These are phyloP conservation scores for Chelonus insularis DNA, from an alignment of 1,140 invertebrate genomes.

Conservation along the genomic window DNA sequence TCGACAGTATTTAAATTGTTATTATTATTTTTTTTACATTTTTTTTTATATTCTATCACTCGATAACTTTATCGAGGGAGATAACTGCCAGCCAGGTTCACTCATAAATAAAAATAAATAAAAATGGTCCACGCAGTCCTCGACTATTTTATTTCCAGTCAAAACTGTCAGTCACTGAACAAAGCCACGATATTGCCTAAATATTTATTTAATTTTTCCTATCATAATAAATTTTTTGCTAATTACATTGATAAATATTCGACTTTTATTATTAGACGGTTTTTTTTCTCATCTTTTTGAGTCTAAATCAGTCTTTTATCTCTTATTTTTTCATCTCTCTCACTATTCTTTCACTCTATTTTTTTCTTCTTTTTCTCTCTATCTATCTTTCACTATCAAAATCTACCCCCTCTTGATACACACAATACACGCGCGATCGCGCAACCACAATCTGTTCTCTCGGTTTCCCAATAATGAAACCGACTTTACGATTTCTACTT, in stretches of 20 bases:
- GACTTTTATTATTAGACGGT: no score
- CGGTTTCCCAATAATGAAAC: constrained; percentile 18
- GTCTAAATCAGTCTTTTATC: constrained; percentile 19
- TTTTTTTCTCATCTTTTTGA: constrained; percentile 31
- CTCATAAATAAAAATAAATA: constrained; percentile 28
- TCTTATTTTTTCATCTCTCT: background rate
- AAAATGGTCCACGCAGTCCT: constrained; percentile 57
- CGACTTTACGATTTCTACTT: constrained; percentile 7
- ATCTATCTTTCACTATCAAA: constrained; percentile 33
- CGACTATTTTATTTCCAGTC: constrained; percentile 29
- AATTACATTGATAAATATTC: no score
- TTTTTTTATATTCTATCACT: background rate
- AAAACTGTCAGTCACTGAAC: background rate
- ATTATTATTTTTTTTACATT: background rate
- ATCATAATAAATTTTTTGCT: no score
- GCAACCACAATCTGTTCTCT: constrained; percentile 16
- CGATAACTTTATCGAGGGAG: background rate
- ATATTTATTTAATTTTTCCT: no score
- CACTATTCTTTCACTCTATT: constrained; percentile 13
- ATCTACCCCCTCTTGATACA: constrained; percentile 31
- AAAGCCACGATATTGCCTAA: no score
- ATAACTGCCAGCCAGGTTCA: constrained; percentile 3
- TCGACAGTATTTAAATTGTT: no score
- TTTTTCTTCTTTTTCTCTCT: constrained; percentile 25
- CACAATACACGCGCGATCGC: constrained; percentile 11